Base-by-base conservation (phyloP, 2,797 vertebrate species). In the Chaunax sp. region DNA sequence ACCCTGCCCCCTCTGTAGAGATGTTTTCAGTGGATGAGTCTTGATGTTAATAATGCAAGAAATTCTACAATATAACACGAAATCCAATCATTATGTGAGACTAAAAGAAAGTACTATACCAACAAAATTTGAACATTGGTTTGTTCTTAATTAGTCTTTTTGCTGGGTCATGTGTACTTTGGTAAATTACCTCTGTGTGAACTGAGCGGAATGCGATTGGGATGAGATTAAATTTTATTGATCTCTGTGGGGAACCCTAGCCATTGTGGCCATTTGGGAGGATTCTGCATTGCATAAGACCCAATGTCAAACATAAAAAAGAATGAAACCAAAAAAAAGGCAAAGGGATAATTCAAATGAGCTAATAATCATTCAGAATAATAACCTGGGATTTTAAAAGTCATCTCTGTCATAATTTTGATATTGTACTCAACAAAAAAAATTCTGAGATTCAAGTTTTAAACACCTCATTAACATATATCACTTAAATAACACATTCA, bases 201-300 rank as follows among this genome's bases (percentile, higher is more conserved):
- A 54, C 57, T 50, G 51, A 85, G 72, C 72, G 59, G 50, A 82
- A 69, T 65, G 67, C 73, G 72, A 86, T 82, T 80, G 13, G 68
- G 60, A 69, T 72, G 26, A 61, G 68, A 82, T 84, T 66, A 52
- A 40, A 63, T 68, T 70, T 44, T 71, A 83, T 80, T 77, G 82
- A 83, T 80, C 45, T 56, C 45, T 59, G 41, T 40, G 12, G 55
- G 60, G 46, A 58, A 71, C 19, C 22, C 26, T 51, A 28, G 26
- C 18, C 44, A 6, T 15, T 59, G 58, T 6, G 33, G 7, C 33
- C 22, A 14, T 33, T n/a, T 37, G 53, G 64, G 43, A 64, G 22
- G 41, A 72, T 52, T 55, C 37, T 33, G 18, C 25, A 20, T 18
- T 11, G n/a, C 3, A 11, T 11, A 35, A 7, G 9, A 35, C 12